phyloP scores from a whole-genome alignment of 2,888 invertebrate genomes.

The Cylindroiulus punctatus region DNA sequence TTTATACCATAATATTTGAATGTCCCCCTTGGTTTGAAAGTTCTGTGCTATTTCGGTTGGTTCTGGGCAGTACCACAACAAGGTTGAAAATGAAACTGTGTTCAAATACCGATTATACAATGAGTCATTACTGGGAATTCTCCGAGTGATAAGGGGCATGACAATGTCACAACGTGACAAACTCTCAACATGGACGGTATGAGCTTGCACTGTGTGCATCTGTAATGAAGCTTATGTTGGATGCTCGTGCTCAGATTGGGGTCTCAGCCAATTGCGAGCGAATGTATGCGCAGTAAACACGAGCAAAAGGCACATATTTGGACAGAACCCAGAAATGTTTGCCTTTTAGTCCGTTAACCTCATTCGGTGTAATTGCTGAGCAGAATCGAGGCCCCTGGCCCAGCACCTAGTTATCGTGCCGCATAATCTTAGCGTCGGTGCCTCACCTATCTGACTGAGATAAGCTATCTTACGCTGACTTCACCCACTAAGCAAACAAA shows the following conservation, averaged over 20 bases:
- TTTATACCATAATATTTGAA: too few relatives aligned
- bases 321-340: background rate
- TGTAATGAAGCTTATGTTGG: background rate
- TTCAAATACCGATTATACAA: background rate
- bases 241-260: background rate
- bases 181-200: background rate
- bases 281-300: background rate
- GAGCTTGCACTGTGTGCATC: too few relatives aligned
- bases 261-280: background rate
- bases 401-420: background rate
- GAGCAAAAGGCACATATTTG: background rate
- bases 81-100: too few relatives aligned
- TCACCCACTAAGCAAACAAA: slow-evolving; percentile 4
- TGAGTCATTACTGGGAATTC: background rate
- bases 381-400: background rate
- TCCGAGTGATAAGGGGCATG: background rate
- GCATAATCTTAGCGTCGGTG: background rate
- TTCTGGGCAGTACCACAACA: too few relatives aligned
- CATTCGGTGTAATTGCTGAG: slow-evolving; percentile 2
- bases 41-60: too few relatives aligned
- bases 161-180: background rate
- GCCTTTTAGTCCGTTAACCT: background rate
- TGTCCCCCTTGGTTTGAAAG: too few relatives aligned
- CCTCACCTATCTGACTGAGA: slow-evolving; percentile 19
- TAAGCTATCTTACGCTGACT: slow-evolving; percentile 29